Evolutionary conservation across 2,113 vertebrate species (phyloP).

Genomic region (Callorhinus ursinus): DNA sequence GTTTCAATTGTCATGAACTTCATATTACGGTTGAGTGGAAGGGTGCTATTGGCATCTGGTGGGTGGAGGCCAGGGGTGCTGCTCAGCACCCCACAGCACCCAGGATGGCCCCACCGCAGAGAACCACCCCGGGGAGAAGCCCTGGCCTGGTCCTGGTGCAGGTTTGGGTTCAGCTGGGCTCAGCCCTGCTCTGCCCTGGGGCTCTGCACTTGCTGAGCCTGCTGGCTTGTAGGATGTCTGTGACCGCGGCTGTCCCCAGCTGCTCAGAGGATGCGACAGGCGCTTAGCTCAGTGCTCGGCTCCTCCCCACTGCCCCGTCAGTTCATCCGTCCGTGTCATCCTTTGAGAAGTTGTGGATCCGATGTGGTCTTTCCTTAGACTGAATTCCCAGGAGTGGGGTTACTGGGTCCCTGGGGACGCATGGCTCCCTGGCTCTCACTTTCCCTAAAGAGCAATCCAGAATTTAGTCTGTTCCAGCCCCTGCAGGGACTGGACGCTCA

Average conservation of each 20-base stretch:
- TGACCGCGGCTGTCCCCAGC: neutral
- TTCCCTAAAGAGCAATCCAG: neutral
- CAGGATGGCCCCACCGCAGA: neutral
- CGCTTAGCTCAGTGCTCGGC: neutral
- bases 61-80: neutral
- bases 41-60: neutral
- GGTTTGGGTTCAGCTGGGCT: neutral
- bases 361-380: neutral
- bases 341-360: neutral
- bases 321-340: too few relatives aligned
- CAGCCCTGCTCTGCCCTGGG: rapidly evolving
- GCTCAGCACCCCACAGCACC: neutral
- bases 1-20: neutral
- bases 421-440: neutral
- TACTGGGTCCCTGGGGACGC: neutral
- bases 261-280: too few relatives aligned
- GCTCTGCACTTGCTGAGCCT: neutral
- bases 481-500: rapidly evolving
- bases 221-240: neutral
- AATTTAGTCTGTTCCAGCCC: neutral
- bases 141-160: neutral
- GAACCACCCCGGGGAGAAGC: neutral
- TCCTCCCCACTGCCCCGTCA: neutral
- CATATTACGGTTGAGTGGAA: neutral
- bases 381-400: neutral